Conservation (phyloP, 2,888 invertebrate species). For the Allygus modestus region DNA sequence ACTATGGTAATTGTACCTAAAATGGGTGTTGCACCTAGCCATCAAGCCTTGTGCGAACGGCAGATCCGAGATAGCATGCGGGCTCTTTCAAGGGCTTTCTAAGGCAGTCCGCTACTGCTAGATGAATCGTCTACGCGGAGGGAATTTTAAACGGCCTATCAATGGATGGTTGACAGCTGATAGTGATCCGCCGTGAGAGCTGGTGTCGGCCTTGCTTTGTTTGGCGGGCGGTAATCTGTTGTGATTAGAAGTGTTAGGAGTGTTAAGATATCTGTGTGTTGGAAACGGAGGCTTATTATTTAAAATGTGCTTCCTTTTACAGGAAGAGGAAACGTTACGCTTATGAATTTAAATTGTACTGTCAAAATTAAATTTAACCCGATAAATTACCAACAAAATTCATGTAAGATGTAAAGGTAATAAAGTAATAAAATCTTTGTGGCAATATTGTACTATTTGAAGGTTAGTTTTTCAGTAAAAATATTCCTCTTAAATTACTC, state of each 20-base stretch:
- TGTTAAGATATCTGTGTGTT: too few species aligned
- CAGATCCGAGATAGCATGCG: slow-evolving; percentile 33
- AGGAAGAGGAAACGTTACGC: too few species aligned
- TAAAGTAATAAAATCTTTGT: too few species aligned
- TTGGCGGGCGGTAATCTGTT: slow-evolving; percentile 5
- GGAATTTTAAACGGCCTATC: slow-evolving; percentile 35
- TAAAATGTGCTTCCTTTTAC: too few species aligned
- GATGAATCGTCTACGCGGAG: slow-evolving; percentile 39
- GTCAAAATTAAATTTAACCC: too few species aligned
- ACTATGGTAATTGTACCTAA: slow-evolving; percentile 45
- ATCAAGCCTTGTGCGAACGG: slow-evolving; percentile 35
- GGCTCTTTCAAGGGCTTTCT: slow-evolving; percentile 44
- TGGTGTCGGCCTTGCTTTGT: slow-evolving; percentile 9
- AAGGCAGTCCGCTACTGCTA: not conserved
- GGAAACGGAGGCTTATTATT: too few species aligned
- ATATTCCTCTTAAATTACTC: too few species aligned
- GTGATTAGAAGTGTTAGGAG: slow-evolving; percentile 19
- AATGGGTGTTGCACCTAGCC: slow-evolving; percentile 20
- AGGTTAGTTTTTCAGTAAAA: too few species aligned
- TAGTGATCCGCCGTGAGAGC: slow-evolving; percentile 32
- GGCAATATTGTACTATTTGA: too few species aligned
- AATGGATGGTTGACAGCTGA: slow-evolving; percentile 14
- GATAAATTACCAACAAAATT: too few species aligned
- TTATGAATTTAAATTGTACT: too few species aligned
- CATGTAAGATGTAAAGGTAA: too few species aligned